These are phyloP conservation scores for Apocrypta bakeri DNA, from an alignment of 1,140 invertebrate species.

Conservation along the genomic window DNA sequence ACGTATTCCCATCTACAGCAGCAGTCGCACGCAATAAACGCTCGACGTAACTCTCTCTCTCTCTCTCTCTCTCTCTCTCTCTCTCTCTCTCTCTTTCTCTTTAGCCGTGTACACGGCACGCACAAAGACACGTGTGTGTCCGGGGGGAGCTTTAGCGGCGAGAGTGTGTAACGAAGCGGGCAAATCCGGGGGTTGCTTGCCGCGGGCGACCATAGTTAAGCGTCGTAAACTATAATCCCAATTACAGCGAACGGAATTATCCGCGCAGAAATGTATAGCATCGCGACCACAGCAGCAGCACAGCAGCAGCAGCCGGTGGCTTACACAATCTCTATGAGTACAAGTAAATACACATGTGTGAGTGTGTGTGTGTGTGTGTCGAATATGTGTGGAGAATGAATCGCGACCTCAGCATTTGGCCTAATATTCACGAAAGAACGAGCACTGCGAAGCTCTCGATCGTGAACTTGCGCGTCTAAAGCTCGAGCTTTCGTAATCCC, in stretches of 20 bases:
- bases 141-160: not conserved
- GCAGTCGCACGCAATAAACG: constrained; percentile 30
- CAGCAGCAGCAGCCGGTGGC: constrained; percentile 42
- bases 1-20: not conserved
- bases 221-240: constrained; percentile 63
- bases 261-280: constrained; percentile 56
- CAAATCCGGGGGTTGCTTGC: constrained; percentile 20
- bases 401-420: constrained; percentile 35
- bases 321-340: too few species aligned
- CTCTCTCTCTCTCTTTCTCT: too few species aligned
- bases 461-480: constrained; percentile 26
- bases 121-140: not conserved
- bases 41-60: constrained; percentile 20
- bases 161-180: constrained; percentile 11
- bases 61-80: too few species aligned
- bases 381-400: not conserved
- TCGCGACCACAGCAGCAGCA: constrained; percentile 33
- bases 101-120: too few species aligned
- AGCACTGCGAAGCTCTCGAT: constrained; percentile 22
- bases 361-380: not conserved
- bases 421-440: constrained; percentile 52
- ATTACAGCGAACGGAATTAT: constrained; percentile 62
- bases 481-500: constrained; percentile 37
- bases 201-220: constrained; percentile 36
- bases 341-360: too few species aligned